Percentiles rank a stretch among this genome's conserved stretches.
These are phyloP conservation scores for Criorhina ranunculi DNA, from an alignment of 2,888 invertebrate species.

Conservation along the genomic window DNA sequence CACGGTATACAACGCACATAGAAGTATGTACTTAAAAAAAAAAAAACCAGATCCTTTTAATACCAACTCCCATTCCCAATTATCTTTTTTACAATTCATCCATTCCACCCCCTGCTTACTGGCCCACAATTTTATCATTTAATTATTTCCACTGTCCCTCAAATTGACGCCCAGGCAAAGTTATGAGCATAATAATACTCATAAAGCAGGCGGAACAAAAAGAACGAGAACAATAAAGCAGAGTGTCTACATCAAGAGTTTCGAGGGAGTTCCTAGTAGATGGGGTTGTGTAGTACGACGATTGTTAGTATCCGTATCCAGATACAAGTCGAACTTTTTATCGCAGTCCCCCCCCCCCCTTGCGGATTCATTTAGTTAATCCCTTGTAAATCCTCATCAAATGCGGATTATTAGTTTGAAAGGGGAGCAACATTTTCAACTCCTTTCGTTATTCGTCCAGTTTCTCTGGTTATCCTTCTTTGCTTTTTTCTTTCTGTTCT, in stretches of 20 bases:
- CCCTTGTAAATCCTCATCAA: conserved; percentile 70
- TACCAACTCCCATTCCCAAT: conserved; percentile 34
- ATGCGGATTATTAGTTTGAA: conserved; percentile 65
- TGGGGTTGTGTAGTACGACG: conserved; percentile 7
- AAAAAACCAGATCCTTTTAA: conserved; percentile 14
- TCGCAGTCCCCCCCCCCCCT: conserved; percentile 27
- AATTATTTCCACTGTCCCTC: conserved; percentile 48
- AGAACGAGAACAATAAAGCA: neutral
- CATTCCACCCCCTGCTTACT: neutral
- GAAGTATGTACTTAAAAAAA: neutral
- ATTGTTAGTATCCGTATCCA: conserved; percentile 37
- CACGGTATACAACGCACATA: neutral
- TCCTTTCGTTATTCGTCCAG: conserved; percentile 33
- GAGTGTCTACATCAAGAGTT: conserved; percentile 23
- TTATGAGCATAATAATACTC: conserved; percentile 54
- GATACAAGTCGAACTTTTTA: conserved; percentile 59
- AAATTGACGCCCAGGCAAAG: conserved; percentile 42
- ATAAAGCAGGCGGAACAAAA: conserved; percentile 33
- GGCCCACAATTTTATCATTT: conserved; percentile 35
- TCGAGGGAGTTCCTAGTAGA: neutral
- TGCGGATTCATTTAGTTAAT: conserved; percentile 60
- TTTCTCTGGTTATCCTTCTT: neutral
- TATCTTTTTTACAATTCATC: conserved; percentile 21
- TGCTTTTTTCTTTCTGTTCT: conserved; percentile 14
- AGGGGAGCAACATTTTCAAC: conserved; percentile 28